Evolutionary conservation across 2,888 invertebrate genomes (phyloP).

Genomic region (Papilio elwesi): DNA sequence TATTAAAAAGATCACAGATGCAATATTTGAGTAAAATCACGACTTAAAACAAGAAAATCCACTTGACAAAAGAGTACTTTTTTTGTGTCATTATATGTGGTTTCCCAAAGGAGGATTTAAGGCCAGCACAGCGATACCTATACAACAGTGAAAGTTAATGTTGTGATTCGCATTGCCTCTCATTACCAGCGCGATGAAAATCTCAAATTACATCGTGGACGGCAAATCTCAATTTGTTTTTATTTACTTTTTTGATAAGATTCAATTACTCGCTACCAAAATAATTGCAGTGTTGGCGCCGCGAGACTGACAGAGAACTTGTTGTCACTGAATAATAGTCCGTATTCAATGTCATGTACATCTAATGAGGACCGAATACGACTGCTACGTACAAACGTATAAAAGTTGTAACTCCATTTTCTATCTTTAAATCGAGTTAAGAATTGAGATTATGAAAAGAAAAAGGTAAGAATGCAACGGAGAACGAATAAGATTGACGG

Average conservation of each 20-base stretch:
- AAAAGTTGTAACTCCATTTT: no score
- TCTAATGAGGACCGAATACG: slow-evolving; percentile 24
- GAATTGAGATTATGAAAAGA: no score
- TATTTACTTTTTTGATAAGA: slow-evolving; percentile 64
- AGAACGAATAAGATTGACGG: no score
- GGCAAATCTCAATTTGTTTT: slow-evolving; percentile 68
- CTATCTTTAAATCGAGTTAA: no score
- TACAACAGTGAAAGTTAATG: slow-evolving; percentile 77
- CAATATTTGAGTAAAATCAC: neutral
- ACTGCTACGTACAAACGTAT: neutral
- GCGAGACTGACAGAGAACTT: slow-evolving; percentile 61
- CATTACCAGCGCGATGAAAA: slow-evolving; percentile 77
- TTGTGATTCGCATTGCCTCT: slow-evolving; percentile 72
- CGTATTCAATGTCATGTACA: slow-evolving; percentile 44
- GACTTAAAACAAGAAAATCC: neutral
- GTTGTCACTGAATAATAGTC: slow-evolving; percentile 53
- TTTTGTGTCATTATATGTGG: slow-evolving; percentile 72
- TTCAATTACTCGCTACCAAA: slow-evolving; percentile 74
- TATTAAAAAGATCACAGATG: neutral
- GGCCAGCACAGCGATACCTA: slow-evolving; percentile 64
- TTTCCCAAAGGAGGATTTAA: slow-evolving; percentile 75
- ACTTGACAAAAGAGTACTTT: slow-evolving; percentile 36
- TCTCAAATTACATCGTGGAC: slow-evolving; percentile 76
- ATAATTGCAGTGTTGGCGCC: slow-evolving; percentile 60
- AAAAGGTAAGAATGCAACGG: no score